Conservation (phyloP, 92 coral and sea anemone species). For the Paragorgia papillata region DNA sequence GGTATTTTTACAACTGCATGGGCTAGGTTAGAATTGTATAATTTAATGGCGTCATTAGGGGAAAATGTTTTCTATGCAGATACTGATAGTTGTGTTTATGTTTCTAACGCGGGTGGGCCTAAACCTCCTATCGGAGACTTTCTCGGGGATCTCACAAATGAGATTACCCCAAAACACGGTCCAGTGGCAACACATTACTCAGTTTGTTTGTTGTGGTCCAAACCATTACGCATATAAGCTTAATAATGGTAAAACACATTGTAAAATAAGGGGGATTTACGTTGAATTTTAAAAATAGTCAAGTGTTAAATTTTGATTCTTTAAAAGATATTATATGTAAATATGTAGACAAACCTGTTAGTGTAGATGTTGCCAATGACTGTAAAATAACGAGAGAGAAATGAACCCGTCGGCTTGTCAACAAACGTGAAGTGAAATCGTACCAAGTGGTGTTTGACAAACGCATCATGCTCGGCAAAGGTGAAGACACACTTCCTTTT, state of each 20-base stretch:
- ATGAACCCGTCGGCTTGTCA: slow-evolving; percentile 35
- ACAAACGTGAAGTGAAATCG: slow-evolving; percentile 25
- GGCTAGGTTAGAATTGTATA: slow-evolving; percentile 55
- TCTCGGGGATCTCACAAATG: slow-evolving; percentile 47
- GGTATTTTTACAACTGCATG: slow-evolving; percentile 62
- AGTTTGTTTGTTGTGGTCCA: slow-evolving; percentile 33
- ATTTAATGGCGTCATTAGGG: slow-evolving; percentile 29
- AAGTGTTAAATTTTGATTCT: slow-evolving; percentile 22
- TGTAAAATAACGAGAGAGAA: slow-evolving; percentile 42
- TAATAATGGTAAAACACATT: slow-evolving; percentile 7
- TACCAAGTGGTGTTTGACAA: slow-evolving; percentile 50
- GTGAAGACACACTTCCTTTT: too few relatives aligned
- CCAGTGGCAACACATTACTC: neutral
- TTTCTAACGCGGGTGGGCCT: slow-evolving; percentile 21
- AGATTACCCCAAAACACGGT: slow-evolving; percentile 36
- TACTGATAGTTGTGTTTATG: slow-evolving; percentile 37
- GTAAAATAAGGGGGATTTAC: slow-evolving; percentile 44
- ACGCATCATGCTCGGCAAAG: too few relatives aligned
- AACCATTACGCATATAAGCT: slow-evolving; percentile 32
- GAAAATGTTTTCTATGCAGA: slow-evolving; percentile 35
- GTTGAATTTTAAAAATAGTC: slow-evolving; percentile 38
- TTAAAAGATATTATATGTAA: slow-evolving; percentile 38
- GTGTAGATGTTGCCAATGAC: slow-evolving; percentile 1
- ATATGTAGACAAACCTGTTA: neutral
- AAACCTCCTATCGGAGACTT: slow-evolving; percentile 34